Percentiles rank a stretch among this genome's conserved stretches.
Conservation (phyloP, 2,797 vertebrate genomes). For the Cuculus canorus region DNA sequence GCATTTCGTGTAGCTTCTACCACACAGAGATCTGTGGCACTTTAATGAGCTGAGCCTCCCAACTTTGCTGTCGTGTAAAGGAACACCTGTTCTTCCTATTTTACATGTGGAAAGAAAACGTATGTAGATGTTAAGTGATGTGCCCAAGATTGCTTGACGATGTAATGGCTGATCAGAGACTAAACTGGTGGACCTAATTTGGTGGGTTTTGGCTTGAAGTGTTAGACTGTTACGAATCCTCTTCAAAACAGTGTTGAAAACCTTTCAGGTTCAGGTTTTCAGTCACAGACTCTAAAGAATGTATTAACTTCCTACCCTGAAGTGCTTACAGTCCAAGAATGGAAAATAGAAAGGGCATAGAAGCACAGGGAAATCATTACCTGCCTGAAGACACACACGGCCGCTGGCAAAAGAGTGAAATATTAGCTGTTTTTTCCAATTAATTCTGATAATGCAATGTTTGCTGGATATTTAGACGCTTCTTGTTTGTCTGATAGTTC, state of each 20-base stretch:
- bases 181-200: not conserved
- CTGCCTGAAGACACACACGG: not conserved
- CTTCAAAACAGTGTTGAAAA: not conserved
- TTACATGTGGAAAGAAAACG: rapidly evolving
- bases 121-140: rapidly evolving
- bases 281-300: not conserved
- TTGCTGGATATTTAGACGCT: not conserved
- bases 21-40: not conserved
- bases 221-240: not conserved
- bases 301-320: not conserved
- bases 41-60: not conserved
- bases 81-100: not conserved
- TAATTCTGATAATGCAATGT: not conserved
- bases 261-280: not conserved
- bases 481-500: not conserved
- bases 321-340: not conserved
- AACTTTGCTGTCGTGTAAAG: rapidly evolving
- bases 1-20: not conserved
- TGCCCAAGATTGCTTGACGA: not conserved
- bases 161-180: not conserved
- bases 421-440: not conserved
- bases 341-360: not conserved
- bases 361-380: not conserved
- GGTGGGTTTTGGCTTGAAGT: rapidly evolving
- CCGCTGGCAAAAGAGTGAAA: not conserved